Evolutionary conservation across 2,113 vertebrate species (phyloP).

Genomic region (Theristicus caerulescens): DNA sequence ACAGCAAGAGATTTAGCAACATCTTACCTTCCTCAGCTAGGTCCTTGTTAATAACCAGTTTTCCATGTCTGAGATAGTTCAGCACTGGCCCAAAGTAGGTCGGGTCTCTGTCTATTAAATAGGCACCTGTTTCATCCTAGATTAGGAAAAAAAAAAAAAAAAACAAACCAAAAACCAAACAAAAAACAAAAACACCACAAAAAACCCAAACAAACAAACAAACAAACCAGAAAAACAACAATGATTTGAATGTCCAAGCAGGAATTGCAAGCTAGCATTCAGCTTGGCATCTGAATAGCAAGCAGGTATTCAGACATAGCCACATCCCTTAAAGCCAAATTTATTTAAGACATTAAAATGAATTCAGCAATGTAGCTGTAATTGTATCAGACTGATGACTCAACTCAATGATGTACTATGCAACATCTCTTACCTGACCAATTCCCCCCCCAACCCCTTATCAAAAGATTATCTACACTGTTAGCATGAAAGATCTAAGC

Average conservation of each 20-base stretch:
- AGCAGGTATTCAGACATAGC: neutral
- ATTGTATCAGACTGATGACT: neutral
- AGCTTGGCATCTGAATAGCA: neutral
- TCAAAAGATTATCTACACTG: neutral
- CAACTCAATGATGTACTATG: neutral
- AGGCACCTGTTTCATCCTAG: constrained; percentile 96
- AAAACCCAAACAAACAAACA: neutral
- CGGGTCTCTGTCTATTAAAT: constrained; percentile 97
- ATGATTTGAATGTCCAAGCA: neutral
- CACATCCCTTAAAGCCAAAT: neutral
- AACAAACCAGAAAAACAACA: neutral
- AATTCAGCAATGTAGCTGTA: neutral
- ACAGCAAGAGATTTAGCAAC: neutral
- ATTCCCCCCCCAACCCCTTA: neutral
- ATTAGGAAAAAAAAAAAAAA: neutral
- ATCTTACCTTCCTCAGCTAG: constrained; percentile 95
- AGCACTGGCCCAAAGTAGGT: constrained; percentile 96
- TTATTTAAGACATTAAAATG: neutral
- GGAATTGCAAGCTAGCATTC: neutral
- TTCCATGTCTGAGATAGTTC: constrained; percentile 97
- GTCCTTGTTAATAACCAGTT: constrained; percentile 96
- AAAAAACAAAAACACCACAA: neutral
- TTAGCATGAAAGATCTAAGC: neutral
- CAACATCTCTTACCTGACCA: neutral
- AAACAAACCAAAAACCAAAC: neutral